Conservation (phyloP, 2,888 invertebrate genomes). For the Brachyopa scutellaris region DNA sequence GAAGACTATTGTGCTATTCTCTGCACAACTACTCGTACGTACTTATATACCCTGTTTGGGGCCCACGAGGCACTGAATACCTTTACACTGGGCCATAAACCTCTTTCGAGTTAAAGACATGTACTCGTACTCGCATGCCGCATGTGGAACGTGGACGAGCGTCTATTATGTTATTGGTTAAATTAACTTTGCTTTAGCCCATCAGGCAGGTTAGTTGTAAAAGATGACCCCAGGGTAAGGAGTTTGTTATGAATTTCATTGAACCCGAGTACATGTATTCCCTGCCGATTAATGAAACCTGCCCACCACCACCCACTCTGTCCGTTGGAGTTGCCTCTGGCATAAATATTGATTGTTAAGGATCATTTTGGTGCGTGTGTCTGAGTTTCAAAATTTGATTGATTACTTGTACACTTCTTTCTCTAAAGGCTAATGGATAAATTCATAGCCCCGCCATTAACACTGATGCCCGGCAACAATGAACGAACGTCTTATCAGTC, state of each 20-base stretch:
- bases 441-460: slow-evolving; percentile 29
- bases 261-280: slow-evolving; percentile 46
- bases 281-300: slow-evolving; percentile 59
- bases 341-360: slow-evolving; percentile 58
- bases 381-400: too few relatives aligned
- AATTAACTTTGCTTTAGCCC: slow-evolving; percentile 56
- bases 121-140: too few relatives aligned
- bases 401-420: too few relatives aligned
- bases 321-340: slow-evolving; percentile 15
- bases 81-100: slow-evolving; percentile 27
- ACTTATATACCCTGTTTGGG: neutral
- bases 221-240: slow-evolving; percentile 5
- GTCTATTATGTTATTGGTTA: slow-evolving; percentile 58
- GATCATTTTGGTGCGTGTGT: neutral
- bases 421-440: slow-evolving; percentile 44
- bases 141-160: slow-evolving; percentile 24
- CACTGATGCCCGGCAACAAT: slow-evolving; percentile 6
- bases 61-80: slow-evolving; percentile 30
- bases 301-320: too few relatives aligned
- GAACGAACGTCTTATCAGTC: slow-evolving; percentile 21
- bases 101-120: neutral
- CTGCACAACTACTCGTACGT: slow-evolving; percentile 20
- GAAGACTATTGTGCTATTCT: slow-evolving; percentile 10
- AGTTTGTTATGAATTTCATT: slow-evolving; percentile 38
- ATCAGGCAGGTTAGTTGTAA: slow-evolving; percentile 14